Evolutionary conservation across 2,888 invertebrate species (phyloP).

Genomic region (Muschampia plurimacula): DNA sequence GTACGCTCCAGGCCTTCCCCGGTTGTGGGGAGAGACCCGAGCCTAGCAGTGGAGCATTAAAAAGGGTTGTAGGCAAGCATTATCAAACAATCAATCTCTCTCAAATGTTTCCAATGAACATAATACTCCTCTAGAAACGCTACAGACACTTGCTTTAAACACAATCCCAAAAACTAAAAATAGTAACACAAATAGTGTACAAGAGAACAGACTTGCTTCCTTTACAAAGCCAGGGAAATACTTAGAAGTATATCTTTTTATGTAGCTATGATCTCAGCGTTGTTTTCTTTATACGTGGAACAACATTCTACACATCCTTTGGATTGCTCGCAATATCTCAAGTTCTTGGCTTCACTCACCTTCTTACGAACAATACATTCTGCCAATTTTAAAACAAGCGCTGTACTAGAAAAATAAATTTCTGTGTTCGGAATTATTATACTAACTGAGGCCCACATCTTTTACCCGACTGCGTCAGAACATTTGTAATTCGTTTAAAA

Average conservation of each 20-base stretch:
- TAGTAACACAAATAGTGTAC: neutral
- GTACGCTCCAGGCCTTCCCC: no score
- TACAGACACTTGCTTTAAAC: neutral
- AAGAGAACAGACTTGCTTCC: neutral
- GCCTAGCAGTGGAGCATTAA: no score
- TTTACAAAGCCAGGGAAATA: neutral
- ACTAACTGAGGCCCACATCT: neutral
- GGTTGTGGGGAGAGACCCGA: no score
- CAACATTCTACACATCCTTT: constrained; percentile 28
- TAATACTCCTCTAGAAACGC: neutral
- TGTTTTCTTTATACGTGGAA: constrained; percentile 29
- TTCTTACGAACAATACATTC: constrained; percentile 22
- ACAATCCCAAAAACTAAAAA: neutral
- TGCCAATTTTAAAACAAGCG: constrained; percentile 2
- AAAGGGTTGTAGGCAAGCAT: no score
- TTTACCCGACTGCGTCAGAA: no score
- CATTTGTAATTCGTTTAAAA: no score
- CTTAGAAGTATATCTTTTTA: constrained; percentile 3
- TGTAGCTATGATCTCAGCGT: neutral
- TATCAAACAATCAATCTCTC: no score
- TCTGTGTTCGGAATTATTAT: neutral
- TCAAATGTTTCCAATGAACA: no score
- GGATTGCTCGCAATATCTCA: constrained; percentile 33
- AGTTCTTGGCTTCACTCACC: constrained; percentile 28
- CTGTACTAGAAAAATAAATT: neutral